phyloP scores from a whole-genome alignment of 2,888 invertebrate genomes.

The Drosophila differens region DNA sequence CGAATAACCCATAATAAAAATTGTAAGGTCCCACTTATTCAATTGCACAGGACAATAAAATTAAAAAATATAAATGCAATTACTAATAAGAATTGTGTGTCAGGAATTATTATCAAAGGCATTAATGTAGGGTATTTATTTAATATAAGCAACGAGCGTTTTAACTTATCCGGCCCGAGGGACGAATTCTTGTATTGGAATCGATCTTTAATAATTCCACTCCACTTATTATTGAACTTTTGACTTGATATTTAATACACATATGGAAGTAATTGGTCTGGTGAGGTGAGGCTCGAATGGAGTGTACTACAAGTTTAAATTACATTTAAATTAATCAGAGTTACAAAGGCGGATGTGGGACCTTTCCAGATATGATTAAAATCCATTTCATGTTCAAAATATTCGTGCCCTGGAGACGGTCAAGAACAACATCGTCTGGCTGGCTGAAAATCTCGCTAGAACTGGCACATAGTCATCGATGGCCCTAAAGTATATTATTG shows the following conservation, averaged over 20 bases:
- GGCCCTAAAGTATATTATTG: conserved; percentile 7
- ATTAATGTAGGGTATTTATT: background rate
- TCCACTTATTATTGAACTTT: no score
- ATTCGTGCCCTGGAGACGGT: conserved; percentile 91
- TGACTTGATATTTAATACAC: no score
- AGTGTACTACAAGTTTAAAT: background rate
- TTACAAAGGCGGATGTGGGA: background rate
- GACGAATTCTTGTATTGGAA: no score
- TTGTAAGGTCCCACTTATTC: background rate
- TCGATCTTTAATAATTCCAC: no score
- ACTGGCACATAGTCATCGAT: background rate
- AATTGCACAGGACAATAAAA: background rate
- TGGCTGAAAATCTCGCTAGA: conserved; percentile 86
- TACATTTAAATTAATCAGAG: no score
- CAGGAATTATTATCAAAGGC: background rate
- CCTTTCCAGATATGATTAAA: no score
- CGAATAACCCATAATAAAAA: conserved; percentile 38
- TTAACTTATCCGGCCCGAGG: no score
- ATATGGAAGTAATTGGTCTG: no score
- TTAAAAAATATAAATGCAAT: background rate
- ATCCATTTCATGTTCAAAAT: background rate
- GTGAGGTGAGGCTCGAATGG: background rate
- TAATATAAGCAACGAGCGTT: no score
- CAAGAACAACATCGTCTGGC: conserved; percentile 93
- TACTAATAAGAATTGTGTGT: background rate